Evolutionary conservation across 1,140 invertebrate species (phyloP).

Genomic region (Cydia amplana): DNA sequence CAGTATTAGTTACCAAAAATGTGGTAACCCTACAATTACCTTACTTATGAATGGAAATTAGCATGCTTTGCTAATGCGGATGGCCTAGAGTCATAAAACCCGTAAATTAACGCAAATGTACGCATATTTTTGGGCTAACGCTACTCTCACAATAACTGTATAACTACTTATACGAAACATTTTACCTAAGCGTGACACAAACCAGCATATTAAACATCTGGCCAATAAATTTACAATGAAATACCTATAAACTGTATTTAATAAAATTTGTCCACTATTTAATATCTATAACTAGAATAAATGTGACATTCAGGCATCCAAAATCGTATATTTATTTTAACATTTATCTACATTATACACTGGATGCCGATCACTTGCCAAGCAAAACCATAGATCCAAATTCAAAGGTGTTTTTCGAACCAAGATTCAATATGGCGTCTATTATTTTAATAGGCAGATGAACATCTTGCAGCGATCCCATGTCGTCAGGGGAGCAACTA

Average conservation of each 20-base stretch:
- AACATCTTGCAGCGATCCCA: conserved; percentile 27
- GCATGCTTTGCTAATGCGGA: conserved; percentile 10
- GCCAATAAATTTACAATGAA: too few species aligned
- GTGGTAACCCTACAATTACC: not conserved
- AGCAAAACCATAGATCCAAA: not conserved
- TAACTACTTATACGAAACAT: not conserved
- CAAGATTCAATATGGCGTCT: conserved; percentile 7
- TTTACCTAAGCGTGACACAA: not conserved
- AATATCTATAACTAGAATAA: too few species aligned
- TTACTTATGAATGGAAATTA: conserved; percentile 6
- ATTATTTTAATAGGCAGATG: conserved; percentile 22
- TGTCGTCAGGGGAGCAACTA: conserved; percentile 39
- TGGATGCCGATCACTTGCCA: not conserved
- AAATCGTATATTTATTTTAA: too few species aligned
- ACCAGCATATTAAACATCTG: too few species aligned
- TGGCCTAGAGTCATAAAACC: conserved; percentile 13
- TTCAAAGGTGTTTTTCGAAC: not conserved
- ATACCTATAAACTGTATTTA: too few species aligned
- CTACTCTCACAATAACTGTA: not conserved
- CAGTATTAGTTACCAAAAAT: not conserved
- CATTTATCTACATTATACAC: too few species aligned
- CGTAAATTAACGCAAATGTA: not conserved
- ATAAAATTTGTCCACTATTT: too few species aligned
- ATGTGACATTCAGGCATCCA: too few species aligned
- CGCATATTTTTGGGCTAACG: not conserved